phyloP scores from a whole-genome alignment of 2,113 vertebrate genomes.

The Triplophysa tibetana region DNA sequence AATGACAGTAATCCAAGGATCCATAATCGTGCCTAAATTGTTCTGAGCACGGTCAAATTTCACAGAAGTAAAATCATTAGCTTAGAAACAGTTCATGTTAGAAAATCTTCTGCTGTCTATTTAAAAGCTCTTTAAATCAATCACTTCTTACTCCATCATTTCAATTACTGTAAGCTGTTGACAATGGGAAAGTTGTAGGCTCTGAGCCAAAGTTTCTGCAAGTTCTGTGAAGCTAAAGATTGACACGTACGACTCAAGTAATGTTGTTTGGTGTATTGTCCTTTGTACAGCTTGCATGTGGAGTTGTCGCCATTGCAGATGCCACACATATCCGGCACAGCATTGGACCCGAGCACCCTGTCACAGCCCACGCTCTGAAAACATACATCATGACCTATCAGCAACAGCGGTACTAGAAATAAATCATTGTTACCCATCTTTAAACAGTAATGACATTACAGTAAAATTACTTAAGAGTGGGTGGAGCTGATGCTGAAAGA shows the following conservation, averaged over 20 bases:
- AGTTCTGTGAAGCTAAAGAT: not conserved
- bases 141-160: not conserved
- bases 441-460: not conserved
- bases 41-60: no score
- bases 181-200: not conserved
- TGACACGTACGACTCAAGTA: constrained; percentile 67
- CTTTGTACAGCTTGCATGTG: constrained; percentile 80
- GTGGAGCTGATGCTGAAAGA: not conserved
- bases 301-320: constrained; percentile 85
- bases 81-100: no score
- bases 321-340: constrained; percentile 79
- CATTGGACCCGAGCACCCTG: constrained; percentile 78
- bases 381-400: constrained; percentile 30
- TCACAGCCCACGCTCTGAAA: constrained; percentile 86
- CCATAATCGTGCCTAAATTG: no score
- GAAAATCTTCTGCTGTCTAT: no score
- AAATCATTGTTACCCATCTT: not conserved
- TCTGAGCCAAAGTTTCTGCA: not conserved
- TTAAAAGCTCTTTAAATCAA: not conserved
- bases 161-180: no score
- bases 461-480: not conserved
- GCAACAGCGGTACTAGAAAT: not conserved
- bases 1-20: no score
- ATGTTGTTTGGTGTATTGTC: constrained; percentile 80
- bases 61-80: no score